Evolutionary conservation across 2,113 vertebrate genomes (phyloP).

Genomic region (Melanostigma gelatinosum): DNA sequence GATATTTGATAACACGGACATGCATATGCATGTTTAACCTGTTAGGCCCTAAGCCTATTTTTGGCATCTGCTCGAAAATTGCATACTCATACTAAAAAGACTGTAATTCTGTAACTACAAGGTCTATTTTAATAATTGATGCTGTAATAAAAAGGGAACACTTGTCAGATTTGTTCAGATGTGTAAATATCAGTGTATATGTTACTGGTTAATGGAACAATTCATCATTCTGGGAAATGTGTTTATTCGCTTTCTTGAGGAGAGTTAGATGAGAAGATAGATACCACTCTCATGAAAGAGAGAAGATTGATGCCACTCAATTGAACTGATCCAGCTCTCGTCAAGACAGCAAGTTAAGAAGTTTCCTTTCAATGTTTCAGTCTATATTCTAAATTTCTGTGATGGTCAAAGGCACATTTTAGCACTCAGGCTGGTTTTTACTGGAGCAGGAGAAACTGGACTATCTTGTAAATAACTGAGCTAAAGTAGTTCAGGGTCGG

Average conservation of each 20-base stretch:
- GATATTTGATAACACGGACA: background rate
- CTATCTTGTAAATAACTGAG: constrained; percentile 1
- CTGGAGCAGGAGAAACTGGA: constrained; percentile 11
- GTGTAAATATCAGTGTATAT: no score
- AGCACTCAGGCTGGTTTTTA: background rate
- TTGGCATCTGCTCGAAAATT: no score
- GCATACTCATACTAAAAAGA: no score
- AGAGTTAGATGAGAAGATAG: background rate
- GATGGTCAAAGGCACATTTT: background rate
- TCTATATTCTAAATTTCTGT: background rate
- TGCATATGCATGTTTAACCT: background rate
- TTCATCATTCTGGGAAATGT: background rate
- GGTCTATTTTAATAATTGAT: no score
- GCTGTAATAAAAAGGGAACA: no score
- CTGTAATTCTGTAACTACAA: no score
- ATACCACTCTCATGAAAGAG: background rate
- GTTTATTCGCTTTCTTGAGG: background rate
- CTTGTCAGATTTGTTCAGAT: no score
- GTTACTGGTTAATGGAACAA: background rate
- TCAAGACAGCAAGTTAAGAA: background rate
- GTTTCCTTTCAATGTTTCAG: background rate
- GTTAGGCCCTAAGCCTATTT: no score
- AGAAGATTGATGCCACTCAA: background rate
- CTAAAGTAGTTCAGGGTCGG: constrained; percentile 30
- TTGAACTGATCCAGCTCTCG: background rate